Evolutionary conservation across 2,888 invertebrate genomes (phyloP), one percentile per base, ranked within the genome.

Genomic region (Xestoiulus laeticollis): DNA sequence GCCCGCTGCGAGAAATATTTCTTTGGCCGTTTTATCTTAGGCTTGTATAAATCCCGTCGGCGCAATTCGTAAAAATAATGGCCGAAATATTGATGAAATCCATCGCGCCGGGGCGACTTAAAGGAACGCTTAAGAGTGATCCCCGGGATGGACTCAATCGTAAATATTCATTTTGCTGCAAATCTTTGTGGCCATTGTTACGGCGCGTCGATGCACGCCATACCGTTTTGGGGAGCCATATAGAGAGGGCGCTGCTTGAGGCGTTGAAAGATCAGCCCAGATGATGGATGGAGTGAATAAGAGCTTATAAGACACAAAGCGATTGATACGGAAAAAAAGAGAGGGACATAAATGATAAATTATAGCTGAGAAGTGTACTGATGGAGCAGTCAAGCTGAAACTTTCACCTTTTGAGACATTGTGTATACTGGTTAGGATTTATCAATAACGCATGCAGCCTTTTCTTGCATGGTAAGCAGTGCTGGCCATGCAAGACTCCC

Each of bases 51-150:
- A 68, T 68, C 68, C 68, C 68, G 68, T 68, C 12, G 68, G 68
- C 68, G 26, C 68, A 68, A 68, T 68, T 68, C 68, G 68, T 26
- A 26, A 8, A 68, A 68, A 68, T 68, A 68, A 68, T 68, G 68
- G 68, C 12, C 68, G 68, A 68, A 68, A 68, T 68, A 68, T 68
- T 68, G 68, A 68, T 68, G 68, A 68, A 68, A 68, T 68, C 68
- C 68, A 26, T 68, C n/a, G 59, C 59, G 59, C 59, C 59, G 68
- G 68, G 68, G 68, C 3, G 12, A 26, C 68, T 68, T 48, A 48
- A 48, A 48, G 48, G 16, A 48, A 48, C 48, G 48, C 48, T 48
- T 48, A 48, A 48, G 48, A 19, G 48, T 48, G 48, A 48, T 48
- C 48, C 48, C 19, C 19, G 4, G 48, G 48, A 48, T 14, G 68